Evolutionary conservation across 1,140 invertebrate species (phyloP), one percentile per base, ranked within the genome.

Genomic region (Bombyx mandarina): DNA sequence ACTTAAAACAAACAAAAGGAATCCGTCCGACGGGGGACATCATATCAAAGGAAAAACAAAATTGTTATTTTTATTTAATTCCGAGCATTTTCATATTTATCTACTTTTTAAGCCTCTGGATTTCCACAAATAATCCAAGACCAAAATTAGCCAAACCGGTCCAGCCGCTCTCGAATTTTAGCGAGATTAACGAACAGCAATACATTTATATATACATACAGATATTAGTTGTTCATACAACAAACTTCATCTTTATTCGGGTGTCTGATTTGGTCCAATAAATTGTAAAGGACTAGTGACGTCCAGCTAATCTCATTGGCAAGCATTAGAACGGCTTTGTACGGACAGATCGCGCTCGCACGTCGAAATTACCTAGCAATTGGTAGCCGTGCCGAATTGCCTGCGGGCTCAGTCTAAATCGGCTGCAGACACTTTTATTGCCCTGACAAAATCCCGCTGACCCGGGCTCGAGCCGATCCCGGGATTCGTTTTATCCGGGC

Each of bases 371-470:
- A 84, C 81, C 81, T 78, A 81, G 80, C 83, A 84, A 86, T 86
- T 84, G 83, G 81, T 82, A 78, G 77, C 77, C 71, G 70, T 68
- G 77, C 66, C 71, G 79, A 86, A 84, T 86, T 82, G 81, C 83
- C 81, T 77, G 67, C 62, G 74, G 80, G 80, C 82, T 86, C 81
- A 78, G 75, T 65, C 73, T 84, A 82, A 84, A 86, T 84, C 83
- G 83, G 82, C 79, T 86, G 83, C 78, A 88, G 86, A 88, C 86
- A 88, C 86, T 88, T 88, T 88, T 88, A 88, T 88, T 88, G 83
- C 83, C 72, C 75, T 69, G 71, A 65, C 73, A 62, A 51, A 51
- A 86, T 84, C 84, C 82, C 77, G 75, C 73, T 81, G 83, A 82
- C 83, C 82, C 79, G 79, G 71, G 71, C 71, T 77, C 73, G 65